Evolutionary conservation across 2,113 vertebrate species (phyloP).

Genomic region (Origma solitaria): DNA sequence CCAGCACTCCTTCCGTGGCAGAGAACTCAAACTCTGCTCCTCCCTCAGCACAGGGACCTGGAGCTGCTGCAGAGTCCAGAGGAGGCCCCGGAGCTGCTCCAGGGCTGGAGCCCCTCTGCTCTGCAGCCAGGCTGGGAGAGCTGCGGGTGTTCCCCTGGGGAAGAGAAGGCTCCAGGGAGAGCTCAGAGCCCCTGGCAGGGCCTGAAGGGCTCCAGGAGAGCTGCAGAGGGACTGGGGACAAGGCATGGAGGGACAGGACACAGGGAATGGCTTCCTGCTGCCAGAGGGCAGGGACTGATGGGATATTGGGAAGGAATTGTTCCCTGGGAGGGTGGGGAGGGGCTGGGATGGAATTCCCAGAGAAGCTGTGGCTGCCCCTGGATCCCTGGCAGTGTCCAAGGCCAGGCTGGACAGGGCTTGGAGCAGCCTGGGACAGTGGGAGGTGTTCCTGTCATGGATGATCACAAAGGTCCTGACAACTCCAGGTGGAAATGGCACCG

Average conservation of each 20-base stretch:
- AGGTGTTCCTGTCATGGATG: fast-evolving
- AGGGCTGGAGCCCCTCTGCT: background rate
- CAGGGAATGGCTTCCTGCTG: background rate
- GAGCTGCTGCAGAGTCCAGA: background rate
- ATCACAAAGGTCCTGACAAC: background rate
- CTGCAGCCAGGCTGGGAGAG: background rate
- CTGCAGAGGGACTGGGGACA: background rate
- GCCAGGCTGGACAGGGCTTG: fast-evolving
- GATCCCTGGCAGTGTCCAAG: fast-evolving
- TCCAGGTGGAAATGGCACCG: background rate
- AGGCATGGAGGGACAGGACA: background rate
- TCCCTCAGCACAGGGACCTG: background rate
- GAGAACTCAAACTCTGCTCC: background rate
- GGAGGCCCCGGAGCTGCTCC: fast-evolving
- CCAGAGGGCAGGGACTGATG: background rate
- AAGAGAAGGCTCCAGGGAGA: background rate
- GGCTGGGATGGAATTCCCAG: background rate
- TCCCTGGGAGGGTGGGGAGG: no score
- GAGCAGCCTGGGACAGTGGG: fast-evolving
- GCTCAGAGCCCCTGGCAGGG: background rate
- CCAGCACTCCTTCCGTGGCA: fast-evolving
- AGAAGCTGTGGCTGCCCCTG: background rate
- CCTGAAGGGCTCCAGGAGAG: background rate
- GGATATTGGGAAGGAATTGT: background rate
- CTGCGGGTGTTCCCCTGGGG: background rate